Base-by-base conservation (phyloP, 2,888 invertebrate species). In the Tiliacea citrago region DNA sequence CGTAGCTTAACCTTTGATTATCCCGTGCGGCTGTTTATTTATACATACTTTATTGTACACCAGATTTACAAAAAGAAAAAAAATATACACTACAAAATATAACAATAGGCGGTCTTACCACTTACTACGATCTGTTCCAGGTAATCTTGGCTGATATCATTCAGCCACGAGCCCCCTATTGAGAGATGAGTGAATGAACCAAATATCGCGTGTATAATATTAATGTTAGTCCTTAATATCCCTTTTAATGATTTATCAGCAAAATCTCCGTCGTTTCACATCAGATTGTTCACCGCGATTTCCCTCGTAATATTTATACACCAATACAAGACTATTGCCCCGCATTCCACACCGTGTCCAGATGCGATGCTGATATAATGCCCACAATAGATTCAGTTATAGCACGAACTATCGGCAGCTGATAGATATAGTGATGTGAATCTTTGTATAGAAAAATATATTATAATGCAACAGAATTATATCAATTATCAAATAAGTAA, bases 351-450 rank as follows among this genome's bases (percentile, higher is more conserved):
- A 12, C 16, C 67, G 42, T 53, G 47, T 65, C 68, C 77, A 79
- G 68, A 82, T 76, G 68, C 51, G 45, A 53, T 47, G 21, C 77
- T 53, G 67, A 35, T 57, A 47, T 57, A 57, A 47, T 67, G 47
- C 67, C 24, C 63, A 82, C 82, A 79, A 82, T 65, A 68, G 62
- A 53, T 2, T 68, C 67, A 63, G 57, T 58, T 66, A 81, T 57
- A 29, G 81, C 51, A 9, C 47, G 16, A 29, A 1, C 29, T 80
- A 76, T 73, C 49, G 55, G 3, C 60, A 35, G 29, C 53, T 71
- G 29, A 80, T 62, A 73, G 16, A 62, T 55, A 45, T 60, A 47
- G 12, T 39, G n/a, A 49, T 10, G 12, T 24, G 49, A 24, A 77
- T 65, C 42, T 65, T 21, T 39, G 39, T 39, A 5, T 39, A 39